Base-by-base conservation (phyloP, 2,797 vertebrate genomes). In the Anguilla pacifica region DNA sequence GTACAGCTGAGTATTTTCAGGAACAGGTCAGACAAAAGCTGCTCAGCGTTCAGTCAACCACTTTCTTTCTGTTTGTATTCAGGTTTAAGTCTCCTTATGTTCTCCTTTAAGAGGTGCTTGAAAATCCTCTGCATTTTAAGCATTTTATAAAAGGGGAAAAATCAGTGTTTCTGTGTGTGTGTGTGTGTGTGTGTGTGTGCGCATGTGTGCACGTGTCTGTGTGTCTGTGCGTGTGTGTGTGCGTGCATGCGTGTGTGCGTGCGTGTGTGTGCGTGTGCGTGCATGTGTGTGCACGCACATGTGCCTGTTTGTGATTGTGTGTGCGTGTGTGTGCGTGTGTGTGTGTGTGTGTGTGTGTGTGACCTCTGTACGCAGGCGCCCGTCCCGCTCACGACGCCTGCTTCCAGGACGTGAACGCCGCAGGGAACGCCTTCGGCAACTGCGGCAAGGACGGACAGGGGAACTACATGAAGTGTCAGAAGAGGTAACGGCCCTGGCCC, bases 341-440 rank as follows among this genome's bases (percentile, higher is more conserved):
- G n/a, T 77, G 72, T 39, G 72, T 77, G 72, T 19, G 77, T 49
- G 15, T 49, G 43, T 49, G 77, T 83, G 49, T 53, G 2, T 51
- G 22, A 13, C 46, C 25, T 46, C 79, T n/a, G 7, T 19, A 35
- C 53, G 4, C 94, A 99, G 98, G 97, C 85, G 97, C 98, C 3
- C 94, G 92, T 87, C 98, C 98, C 0, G 98, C 98, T 0, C 98
- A 97, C 0, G 96, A 97, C 0, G 96, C 95, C 85, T 99, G 98
- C 87, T 99, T 99, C 91, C 95, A 97, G 90, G 96, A 96, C 0
- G 97, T 98, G 91, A 99, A 99, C 87, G 97, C 97, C 0, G 97
- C 97, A 0, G 98, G 98, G 0, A 97, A 98, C 13, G 95, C 96
- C 61, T 97, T 96, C 0, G 98, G 98, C 49, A 98, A 99, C 95